Conservation (phyloP, 2,888 invertebrate species). For the Sarcophaga caerulescens region DNA sequence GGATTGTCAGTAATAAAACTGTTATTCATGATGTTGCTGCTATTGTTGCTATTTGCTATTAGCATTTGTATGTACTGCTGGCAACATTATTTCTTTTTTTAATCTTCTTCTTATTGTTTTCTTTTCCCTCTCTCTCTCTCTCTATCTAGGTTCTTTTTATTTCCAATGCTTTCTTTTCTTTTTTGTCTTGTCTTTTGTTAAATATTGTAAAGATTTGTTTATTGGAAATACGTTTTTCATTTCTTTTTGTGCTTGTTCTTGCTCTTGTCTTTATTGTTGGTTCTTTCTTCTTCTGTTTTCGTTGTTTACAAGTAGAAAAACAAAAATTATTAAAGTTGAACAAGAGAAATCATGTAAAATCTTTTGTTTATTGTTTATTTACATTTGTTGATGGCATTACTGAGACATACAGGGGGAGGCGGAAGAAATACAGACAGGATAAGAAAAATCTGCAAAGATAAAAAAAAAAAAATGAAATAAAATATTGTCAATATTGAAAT, state of each 20-base stretch:
- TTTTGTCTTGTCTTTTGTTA: slow-evolving; percentile 16
- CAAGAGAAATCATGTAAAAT: slow-evolving; percentile 27
- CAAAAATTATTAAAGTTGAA: not conserved
- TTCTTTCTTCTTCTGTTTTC: not conserved
- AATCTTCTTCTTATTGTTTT: slow-evolving; percentile 29
- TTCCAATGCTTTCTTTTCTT: not conserved
- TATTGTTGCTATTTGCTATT: slow-evolving; percentile 15
- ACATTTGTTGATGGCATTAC: slow-evolving; percentile 4
- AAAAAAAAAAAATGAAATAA: slow-evolving; percentile 5
- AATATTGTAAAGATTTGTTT: slow-evolving; percentile 48
- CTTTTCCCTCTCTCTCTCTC: not conserved
- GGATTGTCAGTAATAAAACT: slow-evolving; percentile 1
- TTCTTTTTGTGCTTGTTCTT: slow-evolving; percentile 14
- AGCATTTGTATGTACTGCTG: slow-evolving; percentile 2
- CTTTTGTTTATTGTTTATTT: slow-evolving; percentile 42
- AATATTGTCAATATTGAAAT: not conserved
- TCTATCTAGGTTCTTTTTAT: not conserved
- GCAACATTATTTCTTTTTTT: slow-evolving; percentile 49
- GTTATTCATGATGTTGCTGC: slow-evolving; percentile 19
- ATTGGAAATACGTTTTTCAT: slow-evolving; percentile 28
- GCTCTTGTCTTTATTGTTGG: not conserved
- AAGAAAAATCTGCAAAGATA: slow-evolving; percentile 48
- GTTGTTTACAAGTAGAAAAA: not conserved
- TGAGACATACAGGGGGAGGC: not conserved
- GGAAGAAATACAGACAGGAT: not conserved